A percentile compares a stretch with the other conserved stretches of the same genome.
Evolutionary conservation across 2,888 invertebrate species (phyloP).

Genomic region (Frankliniella fusca): DNA sequence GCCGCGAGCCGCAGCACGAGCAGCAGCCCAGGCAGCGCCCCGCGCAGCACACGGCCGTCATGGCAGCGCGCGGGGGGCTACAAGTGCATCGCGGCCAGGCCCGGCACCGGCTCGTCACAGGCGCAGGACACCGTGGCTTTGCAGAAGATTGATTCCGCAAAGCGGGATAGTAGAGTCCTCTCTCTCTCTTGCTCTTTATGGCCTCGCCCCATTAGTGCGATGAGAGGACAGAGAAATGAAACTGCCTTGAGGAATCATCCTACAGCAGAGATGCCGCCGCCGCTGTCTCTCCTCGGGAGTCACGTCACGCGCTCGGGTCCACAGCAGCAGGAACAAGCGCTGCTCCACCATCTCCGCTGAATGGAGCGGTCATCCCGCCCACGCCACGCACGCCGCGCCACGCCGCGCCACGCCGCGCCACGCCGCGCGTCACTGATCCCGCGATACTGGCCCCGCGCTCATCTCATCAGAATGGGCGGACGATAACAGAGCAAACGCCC

Average conservation of each 20-base stretch:
- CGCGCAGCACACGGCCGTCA: conserved; percentile 17
- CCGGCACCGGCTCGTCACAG: neutral
- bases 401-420: neutral
- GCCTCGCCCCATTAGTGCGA: too few relatives aligned
- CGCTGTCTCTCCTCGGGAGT: neutral
- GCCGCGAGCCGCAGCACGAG: neutral
- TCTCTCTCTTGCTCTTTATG: too few relatives aligned
- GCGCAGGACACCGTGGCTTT: neutral
- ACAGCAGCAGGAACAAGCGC: neutral
- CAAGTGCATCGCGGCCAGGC: neutral
- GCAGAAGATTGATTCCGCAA: too few relatives aligned
- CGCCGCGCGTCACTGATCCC: neutral
- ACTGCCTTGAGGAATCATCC: too few relatives aligned
- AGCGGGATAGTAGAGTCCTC: too few relatives aligned
- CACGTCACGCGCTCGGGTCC: neutral
- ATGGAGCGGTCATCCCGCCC: neutral
- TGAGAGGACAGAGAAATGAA: too few relatives aligned
- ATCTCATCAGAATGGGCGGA: too few relatives aligned
- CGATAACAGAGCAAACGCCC: neutral
- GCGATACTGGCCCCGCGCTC: neutral
- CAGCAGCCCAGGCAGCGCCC: conserved; percentile 7
- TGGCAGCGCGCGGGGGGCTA: neutral
- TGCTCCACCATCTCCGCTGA: neutral
- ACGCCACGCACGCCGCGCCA: neutral
- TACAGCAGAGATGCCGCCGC: too few relatives aligned